Percentiles rank a stretch among this genome's conserved stretches.
phyloP scores from a whole-genome alignment of 2,113 vertebrate genomes.

The Ia io region DNA sequence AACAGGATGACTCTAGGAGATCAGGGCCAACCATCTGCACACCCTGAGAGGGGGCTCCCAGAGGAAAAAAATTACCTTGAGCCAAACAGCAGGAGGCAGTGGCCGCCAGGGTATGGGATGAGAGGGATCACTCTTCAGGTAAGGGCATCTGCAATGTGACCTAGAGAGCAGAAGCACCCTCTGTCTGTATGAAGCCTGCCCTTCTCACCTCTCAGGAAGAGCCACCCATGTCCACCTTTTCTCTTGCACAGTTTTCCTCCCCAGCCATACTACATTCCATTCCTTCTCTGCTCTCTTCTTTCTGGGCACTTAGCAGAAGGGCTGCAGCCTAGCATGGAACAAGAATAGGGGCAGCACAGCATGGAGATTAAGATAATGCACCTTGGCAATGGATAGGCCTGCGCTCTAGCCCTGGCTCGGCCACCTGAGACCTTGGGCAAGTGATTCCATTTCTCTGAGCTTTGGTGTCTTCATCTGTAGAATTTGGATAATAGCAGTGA shows the following conservation, averaged over 20 bases:
- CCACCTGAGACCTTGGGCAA: neutral
- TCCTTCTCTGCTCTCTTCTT: neutral
- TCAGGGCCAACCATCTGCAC: conserved; percentile 29
- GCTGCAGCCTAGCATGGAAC: neutral
- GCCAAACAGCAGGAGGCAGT: conserved; percentile 4
- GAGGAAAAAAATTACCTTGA: conserved; percentile 11
- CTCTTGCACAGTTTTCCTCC: neutral
- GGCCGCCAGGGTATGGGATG: neutral
- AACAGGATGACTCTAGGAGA: neutral
- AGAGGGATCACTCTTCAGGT: neutral
- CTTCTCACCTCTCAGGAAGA: neutral
- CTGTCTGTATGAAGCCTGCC: neutral
- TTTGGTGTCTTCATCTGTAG: neutral
- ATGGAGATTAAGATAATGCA: neutral
- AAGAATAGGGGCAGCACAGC: neutral
- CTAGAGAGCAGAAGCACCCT: neutral
- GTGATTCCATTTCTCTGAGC: neutral
- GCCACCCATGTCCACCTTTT: neutral
- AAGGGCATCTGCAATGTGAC: neutral
- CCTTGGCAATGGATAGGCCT: neutral
- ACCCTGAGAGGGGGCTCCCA: neutral
- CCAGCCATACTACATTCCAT: accelerated
- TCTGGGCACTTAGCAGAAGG: neutral
- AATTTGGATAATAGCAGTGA: neutral
- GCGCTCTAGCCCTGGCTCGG: neutral